These are phyloP conservation scores for Xanthorhoe designata DNA, from an alignment of 2,888 invertebrate genomes.

Conservation along the genomic window DNA sequence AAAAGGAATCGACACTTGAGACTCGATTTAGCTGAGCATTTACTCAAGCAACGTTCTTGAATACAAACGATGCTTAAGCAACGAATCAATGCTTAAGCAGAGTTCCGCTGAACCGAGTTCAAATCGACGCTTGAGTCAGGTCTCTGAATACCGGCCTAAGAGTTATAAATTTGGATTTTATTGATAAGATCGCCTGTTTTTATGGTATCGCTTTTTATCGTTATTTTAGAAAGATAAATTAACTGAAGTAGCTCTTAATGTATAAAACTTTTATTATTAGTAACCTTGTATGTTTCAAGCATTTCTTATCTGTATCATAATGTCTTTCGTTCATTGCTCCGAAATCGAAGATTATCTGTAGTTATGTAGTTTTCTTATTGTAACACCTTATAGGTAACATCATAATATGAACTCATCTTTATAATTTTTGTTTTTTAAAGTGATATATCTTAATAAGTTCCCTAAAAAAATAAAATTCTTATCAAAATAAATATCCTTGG, in stretches of 20 bases:
- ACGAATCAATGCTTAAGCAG: too few species aligned
- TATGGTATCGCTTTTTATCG: slow-evolving; percentile 8
- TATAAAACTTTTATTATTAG: background rate
- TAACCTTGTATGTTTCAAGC: background rate
- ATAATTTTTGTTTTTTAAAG: background rate
- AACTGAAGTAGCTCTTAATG: slow-evolving; percentile 2
- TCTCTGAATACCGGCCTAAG: too few species aligned
- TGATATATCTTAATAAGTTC: too few species aligned
- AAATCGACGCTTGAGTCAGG: too few species aligned
- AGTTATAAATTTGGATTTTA: slow-evolving; percentile 11
- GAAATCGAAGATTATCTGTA: slow-evolving; percentile 10
- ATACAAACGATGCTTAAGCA: too few species aligned
- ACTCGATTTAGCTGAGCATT: too few species aligned
- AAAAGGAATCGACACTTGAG: too few species aligned
- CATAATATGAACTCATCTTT: background rate
- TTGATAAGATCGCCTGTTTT: slow-evolving; percentile 3
- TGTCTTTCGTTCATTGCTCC: slow-evolving; percentile 10
- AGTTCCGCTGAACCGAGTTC: too few species aligned
- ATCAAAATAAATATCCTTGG: too few species aligned
- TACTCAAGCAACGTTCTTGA: too few species aligned
- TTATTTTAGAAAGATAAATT: slow-evolving; percentile 17
- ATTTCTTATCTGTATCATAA: slow-evolving; percentile 17
- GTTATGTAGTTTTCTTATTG: slow-evolving; percentile 4
- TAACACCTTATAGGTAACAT: background rate
- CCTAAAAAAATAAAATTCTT: too few species aligned